Percentiles rank a stretch among this genome's conserved stretches.
phyloP scores from a whole-genome alignment of 1,140 invertebrate genomes.

The Eulimnadia texana region DNA sequence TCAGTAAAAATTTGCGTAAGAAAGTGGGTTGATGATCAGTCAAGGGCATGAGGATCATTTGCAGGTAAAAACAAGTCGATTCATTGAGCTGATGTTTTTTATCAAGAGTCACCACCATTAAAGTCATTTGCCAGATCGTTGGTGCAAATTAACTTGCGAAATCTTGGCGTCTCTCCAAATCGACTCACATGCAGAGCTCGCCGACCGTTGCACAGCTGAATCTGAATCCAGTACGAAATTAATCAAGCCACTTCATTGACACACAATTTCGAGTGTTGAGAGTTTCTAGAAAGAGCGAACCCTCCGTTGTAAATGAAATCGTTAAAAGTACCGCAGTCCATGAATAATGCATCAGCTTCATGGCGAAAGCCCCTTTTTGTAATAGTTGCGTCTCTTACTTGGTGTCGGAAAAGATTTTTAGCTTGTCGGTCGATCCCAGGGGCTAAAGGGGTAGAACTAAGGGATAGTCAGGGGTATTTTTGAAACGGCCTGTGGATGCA shows the following conservation, averaged over 20 bases:
- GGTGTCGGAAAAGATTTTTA: background rate
- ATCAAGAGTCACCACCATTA: background rate
- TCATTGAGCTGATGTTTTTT: background rate
- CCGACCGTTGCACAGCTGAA: background rate
- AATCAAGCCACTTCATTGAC: background rate
- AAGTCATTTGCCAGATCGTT: background rate
- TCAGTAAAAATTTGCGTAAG: too few species aligned
- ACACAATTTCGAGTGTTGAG: too few species aligned
- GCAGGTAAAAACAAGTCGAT: background rate
- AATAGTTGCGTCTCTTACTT: background rate
- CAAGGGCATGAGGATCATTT: background rate
- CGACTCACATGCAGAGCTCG: too few species aligned
- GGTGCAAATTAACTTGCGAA: background rate
- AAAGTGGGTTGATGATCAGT: too few species aligned
- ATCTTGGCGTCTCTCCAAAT: background rate
- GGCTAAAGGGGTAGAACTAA: too few species aligned
- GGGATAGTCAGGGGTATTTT: too few species aligned
- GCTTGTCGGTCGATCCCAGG: too few species aligned
- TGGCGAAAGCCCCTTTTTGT: too few species aligned
- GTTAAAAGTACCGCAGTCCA: background rate
- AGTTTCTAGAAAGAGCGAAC: too few species aligned
- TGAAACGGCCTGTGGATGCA: too few species aligned
- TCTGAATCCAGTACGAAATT: background rate
- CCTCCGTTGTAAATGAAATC: too few species aligned
- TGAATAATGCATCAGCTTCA: background rate